Base-by-base conservation (phyloP, 2,113 vertebrate species). In the Thinocorus orbignyianus region DNA sequence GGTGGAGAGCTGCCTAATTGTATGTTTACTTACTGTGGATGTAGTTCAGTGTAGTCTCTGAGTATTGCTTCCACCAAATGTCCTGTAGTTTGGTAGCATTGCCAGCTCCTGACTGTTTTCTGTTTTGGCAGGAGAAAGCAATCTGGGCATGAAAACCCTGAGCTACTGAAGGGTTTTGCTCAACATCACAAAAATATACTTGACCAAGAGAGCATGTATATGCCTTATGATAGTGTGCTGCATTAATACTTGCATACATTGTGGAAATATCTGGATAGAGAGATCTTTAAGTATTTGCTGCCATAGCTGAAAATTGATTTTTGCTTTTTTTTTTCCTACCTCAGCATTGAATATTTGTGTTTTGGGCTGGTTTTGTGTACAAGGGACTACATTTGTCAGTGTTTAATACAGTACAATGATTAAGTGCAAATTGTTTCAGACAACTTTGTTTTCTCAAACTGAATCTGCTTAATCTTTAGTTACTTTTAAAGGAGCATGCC, bases 11-110 rank as follows among this genome's bases (percentile, higher is more conserved):
- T 31, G 30, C 57, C 61, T 88, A 62, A 92, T 41, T 65, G n/a
- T 95, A 51, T 93, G 82, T 61, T 95, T 90, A 76, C 49, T 91
- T 96, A 79, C 87, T 88, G 81, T 85, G 87, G 57, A 31, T 73
- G 9, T 20, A 49, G 44, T 31, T 62, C 62, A 62, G 6, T 24
- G 20, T 46, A 64, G 49, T 62, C 64, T 79, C 17, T 2, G 41
- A 79, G 18, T 51, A 39, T 52, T 93, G 54, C 68, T 91, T 92
- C 71, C 35, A 61, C 49, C 72, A 65, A 69, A 52, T 90, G 68
- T 54, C 48, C 49, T 73, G 70, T 30, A 66, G 37, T 72, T 79
- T 1, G 1, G 37, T 64, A 58, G 76, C 12, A 7, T 0, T 66
- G 81, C 68, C 79, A 93, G 81, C 87, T 92, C 66, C 46, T 68